Percentiles rank a stretch among this genome's conserved stretches.
Conservation (phyloP, 2,113 vertebrate genomes). For the Neodon shergylaensis region DNA sequence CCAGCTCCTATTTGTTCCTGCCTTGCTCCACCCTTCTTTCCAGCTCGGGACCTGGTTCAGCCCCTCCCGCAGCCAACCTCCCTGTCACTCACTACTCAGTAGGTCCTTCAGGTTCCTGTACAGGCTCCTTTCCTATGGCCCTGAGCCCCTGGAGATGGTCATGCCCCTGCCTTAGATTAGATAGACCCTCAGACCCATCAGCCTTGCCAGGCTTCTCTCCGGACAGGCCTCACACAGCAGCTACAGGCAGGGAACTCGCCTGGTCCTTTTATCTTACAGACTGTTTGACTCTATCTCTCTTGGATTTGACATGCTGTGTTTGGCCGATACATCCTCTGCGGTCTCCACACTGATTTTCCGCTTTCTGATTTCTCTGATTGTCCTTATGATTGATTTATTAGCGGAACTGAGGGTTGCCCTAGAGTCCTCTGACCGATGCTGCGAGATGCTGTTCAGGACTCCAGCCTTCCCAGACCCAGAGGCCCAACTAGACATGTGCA, state of each 20-base stretch:
- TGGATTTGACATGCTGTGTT: neutral
- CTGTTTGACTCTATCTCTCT: neutral
- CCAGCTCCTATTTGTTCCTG: accelerated
- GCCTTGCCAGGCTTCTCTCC: too few relatives aligned
- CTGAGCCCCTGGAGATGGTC: neutral
- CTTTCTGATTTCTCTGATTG: neutral
- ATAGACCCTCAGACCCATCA: neutral
- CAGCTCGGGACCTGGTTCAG: neutral
- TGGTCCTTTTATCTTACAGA: neutral
- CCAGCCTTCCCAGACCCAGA: neutral
- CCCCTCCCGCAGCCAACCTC: neutral
- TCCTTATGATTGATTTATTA: neutral
- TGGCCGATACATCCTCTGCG: neutral
- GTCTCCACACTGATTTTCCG: neutral
- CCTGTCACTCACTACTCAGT: too few relatives aligned
- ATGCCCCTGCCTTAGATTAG: too few relatives aligned
- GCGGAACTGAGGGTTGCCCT: neutral
- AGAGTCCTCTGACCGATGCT: neutral
- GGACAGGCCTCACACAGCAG: accelerated
- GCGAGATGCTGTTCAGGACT: neutral
- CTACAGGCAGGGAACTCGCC: neutral
- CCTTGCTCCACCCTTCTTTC: too few relatives aligned
- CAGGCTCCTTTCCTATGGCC: neutral
- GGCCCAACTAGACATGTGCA: too few relatives aligned
- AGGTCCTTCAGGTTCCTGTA: neutral